phyloP scores from a whole-genome alignment of 2,797 vertebrate species.

The Molossus molossus region DNA sequence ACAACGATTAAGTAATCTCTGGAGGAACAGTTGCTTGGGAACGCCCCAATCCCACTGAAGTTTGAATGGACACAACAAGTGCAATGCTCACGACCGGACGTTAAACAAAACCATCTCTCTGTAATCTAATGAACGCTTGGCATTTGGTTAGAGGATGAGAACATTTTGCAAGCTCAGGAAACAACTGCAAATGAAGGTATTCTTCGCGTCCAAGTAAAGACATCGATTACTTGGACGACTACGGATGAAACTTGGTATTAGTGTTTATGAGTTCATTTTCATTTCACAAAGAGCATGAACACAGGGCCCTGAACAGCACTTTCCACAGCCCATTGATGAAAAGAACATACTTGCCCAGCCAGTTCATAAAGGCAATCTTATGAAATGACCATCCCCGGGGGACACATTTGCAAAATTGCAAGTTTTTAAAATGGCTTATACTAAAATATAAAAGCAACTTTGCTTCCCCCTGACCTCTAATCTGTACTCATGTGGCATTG shows the following conservation, averaged over 20 bases:
- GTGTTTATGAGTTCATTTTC: conserved; percentile 22
- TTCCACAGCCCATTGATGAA: conserved; percentile 18
- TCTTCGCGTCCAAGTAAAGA: neutral
- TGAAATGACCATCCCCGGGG: neutral
- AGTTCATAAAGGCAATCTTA: conserved; percentile 41
- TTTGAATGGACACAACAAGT: neutral
- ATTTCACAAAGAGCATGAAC: neutral
- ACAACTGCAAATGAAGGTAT: neutral
- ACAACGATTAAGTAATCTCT: conserved; percentile 35
- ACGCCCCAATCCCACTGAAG: neutral
- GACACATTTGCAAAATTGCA: conserved; percentile 14
- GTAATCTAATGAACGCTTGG: neutral
- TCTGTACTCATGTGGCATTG: neutral
- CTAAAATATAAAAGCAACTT: neutral
- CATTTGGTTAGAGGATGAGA: neutral
- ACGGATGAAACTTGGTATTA: neutral
- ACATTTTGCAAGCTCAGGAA: neutral
- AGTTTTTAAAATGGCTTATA: conserved; percentile 27
- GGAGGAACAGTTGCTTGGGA: neutral
- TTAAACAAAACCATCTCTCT: neutral
- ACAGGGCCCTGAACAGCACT: neutral
- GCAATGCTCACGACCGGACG: neutral
- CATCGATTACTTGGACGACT: neutral
- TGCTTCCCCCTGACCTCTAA: neutral
- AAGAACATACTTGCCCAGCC: neutral